Base-by-base conservation (phyloP, 2,888 invertebrate genomes). In the Spialia ferax region DNA sequence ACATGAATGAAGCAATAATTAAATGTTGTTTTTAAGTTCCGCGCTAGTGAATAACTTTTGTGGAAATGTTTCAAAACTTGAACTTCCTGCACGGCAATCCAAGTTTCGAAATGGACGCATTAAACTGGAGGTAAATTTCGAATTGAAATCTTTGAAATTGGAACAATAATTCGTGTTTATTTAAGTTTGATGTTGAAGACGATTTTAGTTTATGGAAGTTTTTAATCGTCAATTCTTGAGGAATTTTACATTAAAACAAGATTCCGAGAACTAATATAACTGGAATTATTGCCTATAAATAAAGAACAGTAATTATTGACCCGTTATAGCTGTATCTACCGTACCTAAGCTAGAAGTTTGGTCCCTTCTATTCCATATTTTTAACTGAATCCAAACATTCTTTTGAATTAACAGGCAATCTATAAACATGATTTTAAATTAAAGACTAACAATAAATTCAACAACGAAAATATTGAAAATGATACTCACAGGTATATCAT, bases 401-500 rank as follows among this genome's bases (percentile, higher is more conserved):
- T n/a, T n/a, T n/a, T n/a, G n/a, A n/a, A n/a, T n/a, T n/a, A n/a
- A n/a, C n/a, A n/a, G n/a, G n/a, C n/a, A n/a, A n/a, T n/a, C n/a
- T n/a, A n/a, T n/a, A n/a, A n/a, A n/a, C n/a, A n/a, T n/a, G n/a
- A n/a, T n/a, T n/a, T n/a, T n/a, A n/a, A n/a, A n/a, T n/a, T n/a
- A n/a, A n/a, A n/a, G n/a, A n/a, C n/a, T n/a, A n/a, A n/a, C n/a
- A n/a, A n/a, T n/a, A n/a, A n/a, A n/a, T n/a, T n/a, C n/a, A n/a
- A n/a, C n/a, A n/a, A n/a, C n/a, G n/a, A n/a, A n/a, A 32, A 10
- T 32, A 32, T 32, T 10, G 32, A 11, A n/a, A n/a, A n/a, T n/a
- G n/a, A n/a, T 72, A 94, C 96, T 96, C 87, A 96, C 96, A 89
- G 95, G 95, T 75, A 94, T 90, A 81, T 96, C 95, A 84, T 97